Evolutionary conservation across 2,888 invertebrate genomes (phyloP).

Genomic region (Blomia tropicalis): DNA sequence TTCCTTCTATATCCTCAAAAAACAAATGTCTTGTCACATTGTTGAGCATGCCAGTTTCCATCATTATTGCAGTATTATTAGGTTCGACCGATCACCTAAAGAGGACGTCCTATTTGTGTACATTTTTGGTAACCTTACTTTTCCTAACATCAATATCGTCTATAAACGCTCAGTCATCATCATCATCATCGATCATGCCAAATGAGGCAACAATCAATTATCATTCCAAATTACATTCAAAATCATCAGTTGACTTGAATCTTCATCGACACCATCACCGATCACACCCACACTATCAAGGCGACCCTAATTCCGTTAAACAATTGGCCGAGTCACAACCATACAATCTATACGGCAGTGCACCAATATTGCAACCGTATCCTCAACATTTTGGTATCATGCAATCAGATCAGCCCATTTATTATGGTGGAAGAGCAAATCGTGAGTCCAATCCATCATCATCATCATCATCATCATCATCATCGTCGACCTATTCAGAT

Average conservation of each 20-base stretch:
- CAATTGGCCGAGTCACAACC: background rate
- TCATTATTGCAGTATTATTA: background rate
- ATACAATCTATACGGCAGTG: background rate
- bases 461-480: background rate
- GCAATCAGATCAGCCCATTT: constrained; percentile 7
- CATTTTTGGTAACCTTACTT: background rate
- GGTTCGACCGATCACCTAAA: background rate
- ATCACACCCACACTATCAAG: background rate
- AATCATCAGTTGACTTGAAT: background rate
- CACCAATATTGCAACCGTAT: background rate
- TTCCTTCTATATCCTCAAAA: too few relatives aligned
- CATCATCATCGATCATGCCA: background rate
- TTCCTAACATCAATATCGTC: background rate
- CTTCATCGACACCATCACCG: constrained; percentile 12
- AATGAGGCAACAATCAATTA: too few relatives aligned
- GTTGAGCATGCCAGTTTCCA: too few relatives aligned
- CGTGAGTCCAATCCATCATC: background rate
- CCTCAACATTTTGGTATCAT: background rate
- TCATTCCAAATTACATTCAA: constrained; percentile 1
- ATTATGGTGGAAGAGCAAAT: background rate
- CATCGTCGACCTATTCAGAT: background rate
- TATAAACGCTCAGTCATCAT: background rate
- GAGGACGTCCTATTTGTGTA: background rate
- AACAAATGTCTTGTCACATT: too few relatives aligned
- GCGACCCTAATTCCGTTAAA: background rate